A percentile compares a stretch with the other conserved stretches of the same genome.
Evolutionary conservation across 1,140 invertebrate species (phyloP).

Genomic region (Goniozus legneri): DNA sequence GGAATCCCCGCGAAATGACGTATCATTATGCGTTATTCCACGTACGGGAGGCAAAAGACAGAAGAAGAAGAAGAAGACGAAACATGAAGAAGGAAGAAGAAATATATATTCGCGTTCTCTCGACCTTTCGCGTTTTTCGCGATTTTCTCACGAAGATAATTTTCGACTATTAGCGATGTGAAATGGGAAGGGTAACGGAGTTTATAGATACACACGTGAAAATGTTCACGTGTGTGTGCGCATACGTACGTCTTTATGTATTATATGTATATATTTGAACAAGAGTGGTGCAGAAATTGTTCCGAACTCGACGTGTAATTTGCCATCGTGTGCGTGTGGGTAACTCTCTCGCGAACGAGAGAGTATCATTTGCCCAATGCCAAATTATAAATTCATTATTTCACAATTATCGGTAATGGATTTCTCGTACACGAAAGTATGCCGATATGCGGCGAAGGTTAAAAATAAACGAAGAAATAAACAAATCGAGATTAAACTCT

Average conservation of each 20-base stretch:
- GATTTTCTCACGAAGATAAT: slow-evolving; percentile 44
- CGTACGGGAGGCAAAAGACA: too few species aligned
- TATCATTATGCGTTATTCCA: slow-evolving; percentile 27
- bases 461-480: too few species aligned
- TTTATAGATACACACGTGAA: too few species aligned
- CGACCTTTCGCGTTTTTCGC: slow-evolving; percentile 35
- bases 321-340: slow-evolving; percentile 47
- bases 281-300: slow-evolving; percentile 41
- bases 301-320: slow-evolving; percentile 46
- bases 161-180: slow-evolving; percentile 35
- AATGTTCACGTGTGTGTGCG: too few species aligned
- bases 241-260: background rate
- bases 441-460: too few species aligned
- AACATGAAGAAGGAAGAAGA: slow-evolving; percentile 6
- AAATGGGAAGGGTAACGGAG: slow-evolving; percentile 16
- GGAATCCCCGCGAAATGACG: slow-evolving; percentile 30
- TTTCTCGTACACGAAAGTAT: slow-evolving; percentile 46
- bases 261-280: slow-evolving; percentile 12
- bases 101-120: too few species aligned
- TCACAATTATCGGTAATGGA: slow-evolving; percentile 50
- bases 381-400: slow-evolving; percentile 54
- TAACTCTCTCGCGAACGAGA: too few species aligned
- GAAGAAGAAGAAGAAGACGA: slow-evolving; percentile 10
- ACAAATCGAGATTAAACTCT: too few species aligned
- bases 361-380: slow-evolving; percentile 49